Evolutionary conservation across 92 coral and sea anemone species (phyloP), one percentile per base, ranked within the genome.

Genomic region (Plumapathes pennacea): DNA sequence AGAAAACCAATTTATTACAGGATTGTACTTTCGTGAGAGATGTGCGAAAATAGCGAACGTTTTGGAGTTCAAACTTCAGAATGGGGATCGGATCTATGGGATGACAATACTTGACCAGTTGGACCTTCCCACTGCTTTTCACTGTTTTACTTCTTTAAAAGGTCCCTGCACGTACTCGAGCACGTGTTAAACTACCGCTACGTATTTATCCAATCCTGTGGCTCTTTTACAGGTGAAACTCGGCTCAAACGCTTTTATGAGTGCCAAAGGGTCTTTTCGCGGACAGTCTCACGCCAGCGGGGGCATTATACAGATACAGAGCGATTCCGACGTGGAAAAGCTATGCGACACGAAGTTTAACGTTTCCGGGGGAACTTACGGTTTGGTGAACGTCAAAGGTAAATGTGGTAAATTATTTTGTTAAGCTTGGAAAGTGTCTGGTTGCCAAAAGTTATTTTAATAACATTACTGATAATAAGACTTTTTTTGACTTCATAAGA

Each of bases 271-370:
- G 0, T 75, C 73, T 1, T 4, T 27, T 1, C 23, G 17, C 0
- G 64, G 62, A 10, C 28, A 13, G 3, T n/a, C 6, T 11, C 32
- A 46, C 5, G 83, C 80, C 27, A 57, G 80, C 24, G 95, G 95
- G 7, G 95, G 95, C 8, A 46, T 87, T 10, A 62, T 87, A 13
- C 95, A 87, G 72, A 67, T 87, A 4, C 18, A 1, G 30, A 87
- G 95, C 65, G 40, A 31, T 9, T 15, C 3, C 3, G 95, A 87
- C 46, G 74, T 87, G 0, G 53, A 62, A 26, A 67, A 68, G 3
- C 14, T 82, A 43, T 87, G 95, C 33, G 86, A 68, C 6, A 31
- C 72, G 1, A 87, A 67, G 62, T 62, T 83, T 62, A 46, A 83
- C 42, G 86, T 77, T 7, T 20, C 76, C 7, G 85, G 77, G 1